Conservation (phyloP, 2,888 invertebrate species). For the Tridacna crocea region DNA sequence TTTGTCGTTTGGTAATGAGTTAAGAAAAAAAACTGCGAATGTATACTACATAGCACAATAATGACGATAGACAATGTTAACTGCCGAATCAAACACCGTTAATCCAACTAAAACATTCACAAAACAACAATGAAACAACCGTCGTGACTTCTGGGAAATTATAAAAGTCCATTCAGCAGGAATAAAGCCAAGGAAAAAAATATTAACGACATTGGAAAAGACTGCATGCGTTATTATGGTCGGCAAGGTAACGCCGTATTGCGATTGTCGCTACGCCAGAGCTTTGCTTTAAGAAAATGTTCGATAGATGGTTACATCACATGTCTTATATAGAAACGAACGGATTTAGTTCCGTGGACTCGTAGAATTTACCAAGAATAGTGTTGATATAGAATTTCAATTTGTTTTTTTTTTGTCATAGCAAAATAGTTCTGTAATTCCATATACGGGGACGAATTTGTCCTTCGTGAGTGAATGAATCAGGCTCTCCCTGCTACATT, state of each 20-base stretch:
- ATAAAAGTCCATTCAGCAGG: too few relatives aligned
- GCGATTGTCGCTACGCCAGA: constrained; percentile 8
- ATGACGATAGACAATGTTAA: neutral
- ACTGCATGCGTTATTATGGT: neutral
- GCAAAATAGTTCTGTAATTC: neutral
- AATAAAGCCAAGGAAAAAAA: too few relatives aligned
- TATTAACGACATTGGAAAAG: neutral
- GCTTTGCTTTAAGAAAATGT: constrained; percentile 9
- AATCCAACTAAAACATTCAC: too few relatives aligned
- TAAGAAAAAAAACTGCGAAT: too few relatives aligned
- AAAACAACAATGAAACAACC: too few relatives aligned
- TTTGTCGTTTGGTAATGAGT: too few relatives aligned
- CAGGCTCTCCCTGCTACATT: too few relatives aligned
- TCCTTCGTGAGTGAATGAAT: neutral
- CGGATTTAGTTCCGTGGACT: neutral
- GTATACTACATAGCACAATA: too few relatives aligned
- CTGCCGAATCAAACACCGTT: neutral
- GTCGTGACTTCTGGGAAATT: neutral
- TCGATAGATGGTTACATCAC: neutral
- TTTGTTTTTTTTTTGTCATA: neutral
- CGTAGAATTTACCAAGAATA: constrained; percentile 18
- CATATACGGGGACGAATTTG: constrained; percentile 5
- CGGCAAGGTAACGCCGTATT: constrained; percentile 3
- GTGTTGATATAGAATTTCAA: neutral
- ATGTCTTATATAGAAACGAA: constrained; percentile 10